A percentile compares a stretch with the other conserved stretches of the same genome.
phyloP scores from a whole-genome alignment of 2,888 invertebrate species.

The Lycaena phlaeas region DNA sequence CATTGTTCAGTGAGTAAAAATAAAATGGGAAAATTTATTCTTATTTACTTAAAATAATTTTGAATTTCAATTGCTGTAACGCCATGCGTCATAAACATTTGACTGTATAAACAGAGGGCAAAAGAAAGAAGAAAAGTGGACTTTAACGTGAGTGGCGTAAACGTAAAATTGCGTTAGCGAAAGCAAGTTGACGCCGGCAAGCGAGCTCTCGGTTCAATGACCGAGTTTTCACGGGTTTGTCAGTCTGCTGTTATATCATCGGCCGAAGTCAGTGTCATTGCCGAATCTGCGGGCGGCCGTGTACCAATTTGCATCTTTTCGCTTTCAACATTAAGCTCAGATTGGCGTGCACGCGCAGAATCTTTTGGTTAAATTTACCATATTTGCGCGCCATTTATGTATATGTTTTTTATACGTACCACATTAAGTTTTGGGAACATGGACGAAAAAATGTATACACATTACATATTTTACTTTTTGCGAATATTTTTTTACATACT shows the following conservation, averaged over 20 bases:
- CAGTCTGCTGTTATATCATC: constrained; percentile 72
- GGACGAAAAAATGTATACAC: neutral
- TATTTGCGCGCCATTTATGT: constrained; percentile 17
- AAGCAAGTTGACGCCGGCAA: constrained; percentile 41
- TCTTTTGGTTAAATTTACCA: constrained; percentile 24
- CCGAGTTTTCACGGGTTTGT: constrained; percentile 73
- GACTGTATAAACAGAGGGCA: constrained; percentile 38
- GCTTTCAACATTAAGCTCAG: constrained; percentile 32
- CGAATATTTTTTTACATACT: neutral
- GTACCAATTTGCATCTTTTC: constrained; percentile 51
- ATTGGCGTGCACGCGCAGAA: constrained; percentile 32
- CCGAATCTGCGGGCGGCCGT: constrained; percentile 50
- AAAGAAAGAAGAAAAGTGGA: constrained; percentile 35
- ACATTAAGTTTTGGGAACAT: constrained; percentile 9
- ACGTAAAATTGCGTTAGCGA: constrained; percentile 58
- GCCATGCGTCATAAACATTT: constrained; percentile 35
- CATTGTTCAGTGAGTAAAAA: too few species aligned
- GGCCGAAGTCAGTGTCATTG: constrained; percentile 72
- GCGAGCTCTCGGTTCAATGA: constrained; percentile 62
- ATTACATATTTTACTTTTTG: neutral
- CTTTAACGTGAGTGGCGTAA: constrained; percentile 44
- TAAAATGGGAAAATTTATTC: neutral
- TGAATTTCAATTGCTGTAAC: constrained; percentile 13
- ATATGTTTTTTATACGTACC: constrained; percentile 16
- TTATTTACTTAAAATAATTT: constrained; percentile 14